phyloP scores from a whole-genome alignment of 2,113 vertebrate species.

The Anoura caudifer region DNA sequence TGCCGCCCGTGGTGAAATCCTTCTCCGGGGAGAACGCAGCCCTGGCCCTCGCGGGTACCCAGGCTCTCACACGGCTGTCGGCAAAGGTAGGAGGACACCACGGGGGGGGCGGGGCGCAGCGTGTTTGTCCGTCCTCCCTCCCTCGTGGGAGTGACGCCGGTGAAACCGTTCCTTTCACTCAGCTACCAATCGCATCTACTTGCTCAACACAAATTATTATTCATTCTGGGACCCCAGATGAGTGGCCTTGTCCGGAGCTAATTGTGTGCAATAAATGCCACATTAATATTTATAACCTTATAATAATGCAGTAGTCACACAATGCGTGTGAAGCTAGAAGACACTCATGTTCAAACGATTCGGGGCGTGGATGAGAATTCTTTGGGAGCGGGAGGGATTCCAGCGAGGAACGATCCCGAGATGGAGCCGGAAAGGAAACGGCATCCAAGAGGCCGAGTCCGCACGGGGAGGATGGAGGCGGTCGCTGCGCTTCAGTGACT shows the following conservation, averaged over 20 bases:
- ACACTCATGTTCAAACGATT: not conserved
- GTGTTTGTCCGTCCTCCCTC: not conserved
- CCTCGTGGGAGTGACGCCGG: not conserved
- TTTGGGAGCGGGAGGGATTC: not conserved
- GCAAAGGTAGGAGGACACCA: fast-evolving
- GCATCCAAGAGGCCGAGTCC: fast-evolving
- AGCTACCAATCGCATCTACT: not conserved
- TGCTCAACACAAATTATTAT: not conserved
- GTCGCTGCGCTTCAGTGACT: not conserved
- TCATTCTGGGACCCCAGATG: not conserved
- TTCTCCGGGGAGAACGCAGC: not conserved
- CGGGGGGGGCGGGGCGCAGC: fast-evolving
- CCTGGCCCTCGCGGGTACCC: fast-evolving
- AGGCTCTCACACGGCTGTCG: fast-evolving
- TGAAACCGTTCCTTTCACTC: not conserved
- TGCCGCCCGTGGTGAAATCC: not conserved
- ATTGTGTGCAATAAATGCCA: not conserved
- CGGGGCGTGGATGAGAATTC: not conserved
- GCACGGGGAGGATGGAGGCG: not conserved
- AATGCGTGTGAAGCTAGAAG: not conserved
- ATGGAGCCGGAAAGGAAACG: not conserved
- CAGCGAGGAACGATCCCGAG: fast-evolving
- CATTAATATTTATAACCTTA: not conserved
- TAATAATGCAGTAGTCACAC: not conserved
- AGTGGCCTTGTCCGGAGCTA: not conserved